Percentiles rank a stretch among this genome's conserved stretches.
These are phyloP conservation scores for Streptopelia turtur DNA, from an alignment of 2,797 vertebrate genomes.

Conservation along the genomic window DNA sequence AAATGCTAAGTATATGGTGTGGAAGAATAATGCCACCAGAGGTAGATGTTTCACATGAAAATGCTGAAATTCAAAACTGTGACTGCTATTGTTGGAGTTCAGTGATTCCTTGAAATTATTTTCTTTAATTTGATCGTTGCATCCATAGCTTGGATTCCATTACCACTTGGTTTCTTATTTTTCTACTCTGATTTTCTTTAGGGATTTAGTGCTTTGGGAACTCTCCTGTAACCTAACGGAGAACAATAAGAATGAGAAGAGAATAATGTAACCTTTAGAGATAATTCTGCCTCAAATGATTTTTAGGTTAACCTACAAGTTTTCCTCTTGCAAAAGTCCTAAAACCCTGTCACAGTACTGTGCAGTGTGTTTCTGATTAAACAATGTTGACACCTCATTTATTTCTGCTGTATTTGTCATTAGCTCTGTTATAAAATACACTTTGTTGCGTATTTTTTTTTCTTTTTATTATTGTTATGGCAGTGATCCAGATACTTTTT, in stretches of 20 bases:
- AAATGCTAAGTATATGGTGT: background rate
- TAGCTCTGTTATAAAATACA: constrained; percentile 1
- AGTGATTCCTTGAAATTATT: background rate
- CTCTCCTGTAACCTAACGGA: background rate
- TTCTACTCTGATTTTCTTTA: background rate
- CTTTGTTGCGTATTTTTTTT: background rate
- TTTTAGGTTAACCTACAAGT: background rate
- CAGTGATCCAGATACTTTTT: background rate
- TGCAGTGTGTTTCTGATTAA: constrained; percentile 3
- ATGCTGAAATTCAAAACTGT: background rate
- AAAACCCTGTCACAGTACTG: background rate
- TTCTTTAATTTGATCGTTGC: background rate
- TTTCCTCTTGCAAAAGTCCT: background rate
- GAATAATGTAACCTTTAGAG: background rate
- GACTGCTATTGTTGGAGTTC: background rate
- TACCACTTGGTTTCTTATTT: background rate
- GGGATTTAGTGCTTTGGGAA: background rate
- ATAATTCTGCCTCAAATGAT: background rate
- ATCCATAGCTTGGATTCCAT: background rate
- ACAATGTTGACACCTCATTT: background rate
- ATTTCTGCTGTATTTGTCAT: constrained; percentile 1
- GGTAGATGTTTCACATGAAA: background rate
- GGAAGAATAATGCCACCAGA: background rate
- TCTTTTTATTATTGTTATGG: background rate
- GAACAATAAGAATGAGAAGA: background rate